Base-by-base conservation (phyloP, 2,797 vertebrate genomes). In the Carduelis carduelis region DNA sequence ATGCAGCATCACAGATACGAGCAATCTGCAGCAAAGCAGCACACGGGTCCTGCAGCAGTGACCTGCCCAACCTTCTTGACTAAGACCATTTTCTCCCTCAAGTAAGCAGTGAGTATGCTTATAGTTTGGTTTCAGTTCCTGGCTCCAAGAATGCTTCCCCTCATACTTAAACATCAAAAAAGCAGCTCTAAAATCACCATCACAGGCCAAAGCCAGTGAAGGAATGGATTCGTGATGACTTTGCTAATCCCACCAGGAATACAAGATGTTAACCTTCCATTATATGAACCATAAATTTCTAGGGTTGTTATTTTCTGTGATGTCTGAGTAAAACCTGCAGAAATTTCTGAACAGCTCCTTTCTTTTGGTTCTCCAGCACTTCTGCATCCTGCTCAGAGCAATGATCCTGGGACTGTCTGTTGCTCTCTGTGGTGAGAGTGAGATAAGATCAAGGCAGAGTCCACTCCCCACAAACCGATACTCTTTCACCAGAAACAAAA, bases 41-140 rank as follows among this genome's bases (percentile, higher is more conserved):
- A 80, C 50, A 60, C 18, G 17, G 2, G 24, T 47, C 37, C 32
- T 69, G 55, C 14, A 60, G 35, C 14, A 7, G 11, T 55, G 44
- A 32, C 35, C 23, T 22, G 5, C 34, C n/a, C 18, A 52, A 27
- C 3, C 14, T 71, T 66, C 26, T 72, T 5, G 2, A 41, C 30
- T 32, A 37, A 63, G 49, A 56, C 12, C 18, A 52, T 64, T 64
- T 66, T 46, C 15, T 41, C 17, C 6, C 5, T 71, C 1, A 0
- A 32, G 57, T 44, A 35, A 52, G 18, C 37, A 72, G 28, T 0
- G 3, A 34, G 7, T 26, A 35, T 0, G 0, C 4, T 27, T 41
- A 23, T 57, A 5, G 2, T 44, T 37, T 32, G 9, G 16, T 53
- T 57, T 59, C 71, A 57, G 28, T 46, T 86, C 39, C 30, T 21